Evolutionary conservation across 2,797 vertebrate species (phyloP), one percentile per base, ranked within the genome.

Genomic region (Fistularia commersonii): DNA sequence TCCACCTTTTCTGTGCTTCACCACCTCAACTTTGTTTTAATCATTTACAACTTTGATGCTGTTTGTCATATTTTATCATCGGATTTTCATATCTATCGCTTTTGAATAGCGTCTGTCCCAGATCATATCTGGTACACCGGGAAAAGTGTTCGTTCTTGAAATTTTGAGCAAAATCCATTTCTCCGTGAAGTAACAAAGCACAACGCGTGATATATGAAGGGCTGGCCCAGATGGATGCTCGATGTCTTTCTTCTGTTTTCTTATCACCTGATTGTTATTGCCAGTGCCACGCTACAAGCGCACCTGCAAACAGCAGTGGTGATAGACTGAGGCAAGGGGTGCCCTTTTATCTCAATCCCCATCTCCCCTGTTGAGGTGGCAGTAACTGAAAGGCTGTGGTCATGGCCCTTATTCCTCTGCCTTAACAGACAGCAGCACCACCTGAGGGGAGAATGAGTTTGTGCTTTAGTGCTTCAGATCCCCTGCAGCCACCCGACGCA

Each of bases 191-290:
- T 23, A 23, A 23, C 23, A 23, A 23, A 23, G 23, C 23, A 23
- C 23, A 23, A 23, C 4, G 2, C 23, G 4, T 23, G 23, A 23
- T 23, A 23, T 14, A 11, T 34, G 45, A 78, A 36, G 69, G 81
- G 66, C 76, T 79, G 77, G 61, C 48, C 57, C 61, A 66, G 51
- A 68, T 60, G 59, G 69, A 74, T 58, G 44, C 55, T 37, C 45
- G 8, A 31, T 61, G 72, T 59, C 57, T 67, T 48, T 58, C 36
- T 45, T 54, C 41, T 72, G 64, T 74, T 75, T 57, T 48, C 56
- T 65, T n/a, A 52, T 67, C 93, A 95, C 89, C 95, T 95, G 94
- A 37, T 66, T 84, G 80, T 74, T 92, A 92, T 93, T 82, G 94
- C 87, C 92, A 60, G 69, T 86, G 71, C 4, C 51, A 93, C 92